Evolutionary conservation across 1,140 invertebrate species (phyloP), one percentile per base, ranked within the genome.

Genomic region (Panagrolaimus sp.): DNA sequence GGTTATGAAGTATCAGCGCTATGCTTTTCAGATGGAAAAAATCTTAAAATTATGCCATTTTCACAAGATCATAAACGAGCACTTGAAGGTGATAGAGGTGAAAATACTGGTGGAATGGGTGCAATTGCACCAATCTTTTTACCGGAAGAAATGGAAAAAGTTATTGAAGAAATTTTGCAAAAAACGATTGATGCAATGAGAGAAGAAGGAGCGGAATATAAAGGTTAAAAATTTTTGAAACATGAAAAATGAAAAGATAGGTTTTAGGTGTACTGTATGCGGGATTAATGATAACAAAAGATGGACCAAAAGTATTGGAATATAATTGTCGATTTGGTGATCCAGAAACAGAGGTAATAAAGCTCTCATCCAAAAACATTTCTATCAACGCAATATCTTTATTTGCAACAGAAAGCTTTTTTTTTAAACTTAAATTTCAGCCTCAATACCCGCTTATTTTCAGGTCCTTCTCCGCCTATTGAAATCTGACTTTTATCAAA

Each of bases 51-150:
- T 25, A 92, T 98, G 92, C 87, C 91, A 11, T 91, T 93, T 2
- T 89, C 91, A 3, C 94, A 97, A 85, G 94, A 98, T 86, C 93
- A 97, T 84, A 98, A 98, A 84, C 88, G 92, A 53, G 88, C 95
- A 47, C 87, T 88, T 48, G 89, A 94, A 74, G 89, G 88, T 3
- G 94, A 98, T 85, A 82, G 86, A 14, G 95, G 95, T 0, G 91
- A 90, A n/a, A 98, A 98, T 83, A 98, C 95, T 1, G 95, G 95
- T 1, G 95, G 95, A 27, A 98, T 98, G 95, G 95, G 95, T 11
- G 93, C 93, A 5, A 92, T 94, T 80, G 93, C 91, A 76, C 94
- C 94, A 0, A 95, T 81, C 11, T n/a, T 70, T 63, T 65, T 81
- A 23, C 45, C 73, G 9, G 2, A 43, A 7, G 45, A 68, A 2